Percentiles rank a stretch among this genome's conserved stretches.
Conservation (phyloP, 2,797 vertebrate species). For the Poeciliopsis turneri region DNA sequence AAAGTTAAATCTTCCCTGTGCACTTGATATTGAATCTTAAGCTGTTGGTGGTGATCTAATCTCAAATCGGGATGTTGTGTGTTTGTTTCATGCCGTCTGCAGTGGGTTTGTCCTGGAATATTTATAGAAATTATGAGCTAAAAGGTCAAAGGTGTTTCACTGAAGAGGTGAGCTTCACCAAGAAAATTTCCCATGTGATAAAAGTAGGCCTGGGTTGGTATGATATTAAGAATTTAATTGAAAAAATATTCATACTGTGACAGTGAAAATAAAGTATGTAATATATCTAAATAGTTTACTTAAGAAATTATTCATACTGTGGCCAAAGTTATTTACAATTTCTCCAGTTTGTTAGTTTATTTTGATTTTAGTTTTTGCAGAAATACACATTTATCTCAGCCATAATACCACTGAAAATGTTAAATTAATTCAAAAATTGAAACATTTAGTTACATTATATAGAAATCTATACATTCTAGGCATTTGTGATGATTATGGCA, state of each 20-base stretch:
- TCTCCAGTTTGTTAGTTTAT: not conserved
- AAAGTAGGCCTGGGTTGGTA: not conserved
- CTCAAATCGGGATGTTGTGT: not conserved
- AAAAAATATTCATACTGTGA: not conserved
- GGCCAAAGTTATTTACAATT: not conserved
- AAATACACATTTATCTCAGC: not conserved
- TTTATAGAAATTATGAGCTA: constrained; percentile 61
- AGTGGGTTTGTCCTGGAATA: constrained; percentile 31
- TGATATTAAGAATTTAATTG: not conserved
- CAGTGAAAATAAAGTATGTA: not conserved
- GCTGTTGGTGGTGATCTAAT: not conserved
- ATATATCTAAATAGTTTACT: not conserved
- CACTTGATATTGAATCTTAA: not conserved
- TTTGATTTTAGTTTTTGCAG: not conserved
- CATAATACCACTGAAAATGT: not conserved
- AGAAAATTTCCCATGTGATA: not conserved
- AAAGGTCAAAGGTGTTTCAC: constrained; percentile 50
- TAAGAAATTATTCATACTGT: not conserved
- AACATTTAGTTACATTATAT: not conserved
- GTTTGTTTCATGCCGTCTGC: constrained; percentile 21
- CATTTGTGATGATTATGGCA: not conserved
- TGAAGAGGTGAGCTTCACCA: constrained; percentile 8
- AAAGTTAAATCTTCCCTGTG: not conserved
- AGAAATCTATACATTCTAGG: not conserved
- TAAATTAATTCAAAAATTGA: not conserved